phyloP scores from a whole-genome alignment of 2,888 invertebrate genomes.

The Desoria tigrina region DNA sequence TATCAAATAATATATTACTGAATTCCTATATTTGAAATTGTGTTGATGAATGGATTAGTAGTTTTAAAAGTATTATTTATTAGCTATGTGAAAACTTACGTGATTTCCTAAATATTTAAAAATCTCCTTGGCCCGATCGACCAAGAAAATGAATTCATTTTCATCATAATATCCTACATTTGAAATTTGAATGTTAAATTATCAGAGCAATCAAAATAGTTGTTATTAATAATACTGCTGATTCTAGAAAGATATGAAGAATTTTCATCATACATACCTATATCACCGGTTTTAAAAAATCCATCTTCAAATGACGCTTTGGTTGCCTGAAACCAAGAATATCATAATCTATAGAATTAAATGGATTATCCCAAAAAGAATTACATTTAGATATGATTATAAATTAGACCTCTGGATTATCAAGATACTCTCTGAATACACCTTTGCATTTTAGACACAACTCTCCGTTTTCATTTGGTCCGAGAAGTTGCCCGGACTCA shows the following conservation, averaged over 20 bases:
- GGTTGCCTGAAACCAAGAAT: conserved; percentile 44
- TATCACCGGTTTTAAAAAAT: conserved; percentile 48
- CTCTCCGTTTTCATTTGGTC: conserved; percentile 59
- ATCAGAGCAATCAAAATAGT: too few species aligned
- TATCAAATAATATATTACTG: conserved; percentile 1
- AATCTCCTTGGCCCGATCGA: conserved; percentile 50
- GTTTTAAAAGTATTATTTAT: too few species aligned
- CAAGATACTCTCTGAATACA: conserved; percentile 37
- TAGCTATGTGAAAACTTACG: too few species aligned
- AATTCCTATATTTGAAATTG: too few species aligned
- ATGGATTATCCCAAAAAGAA: neutral
- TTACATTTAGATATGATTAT: conserved; percentile 2
- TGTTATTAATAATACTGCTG: too few species aligned
- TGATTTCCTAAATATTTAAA: conserved; percentile 49
- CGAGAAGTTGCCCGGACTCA: conserved; percentile 52
- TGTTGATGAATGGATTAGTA: too few species aligned
- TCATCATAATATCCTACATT: conserved; percentile 43
- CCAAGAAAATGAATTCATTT: conserved; percentile 44
- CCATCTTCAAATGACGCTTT: conserved; percentile 36
- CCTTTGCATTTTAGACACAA: conserved; percentile 56
- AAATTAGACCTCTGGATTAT: conserved; percentile 47
- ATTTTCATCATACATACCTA: conserved; percentile 26
- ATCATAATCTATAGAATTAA: neutral
- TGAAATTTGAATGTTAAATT: too few species aligned
- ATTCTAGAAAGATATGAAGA: neutral